These are phyloP conservation scores for Drosophila ustulata DNA, from an alignment of 2,888 invertebrate genomes.

Conservation along the genomic window DNA sequence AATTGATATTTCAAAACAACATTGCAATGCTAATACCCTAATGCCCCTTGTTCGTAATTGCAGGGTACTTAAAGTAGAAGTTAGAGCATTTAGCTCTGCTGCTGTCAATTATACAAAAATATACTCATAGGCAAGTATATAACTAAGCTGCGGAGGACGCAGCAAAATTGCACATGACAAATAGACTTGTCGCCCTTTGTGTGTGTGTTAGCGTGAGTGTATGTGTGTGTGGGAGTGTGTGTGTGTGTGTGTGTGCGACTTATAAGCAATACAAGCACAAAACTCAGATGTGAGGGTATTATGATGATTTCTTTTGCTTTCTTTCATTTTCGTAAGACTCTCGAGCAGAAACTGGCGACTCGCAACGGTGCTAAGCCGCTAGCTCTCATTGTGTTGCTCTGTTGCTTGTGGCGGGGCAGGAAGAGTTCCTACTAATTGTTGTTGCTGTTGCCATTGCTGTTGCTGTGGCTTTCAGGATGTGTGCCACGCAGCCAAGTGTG, in stretches of 20 bases:
- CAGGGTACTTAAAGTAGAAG: slow-evolving; percentile 45
- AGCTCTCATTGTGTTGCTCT: slow-evolving; percentile 36
- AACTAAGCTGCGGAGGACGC: slow-evolving; percentile 29
- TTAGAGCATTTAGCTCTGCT: slow-evolving; percentile 59
- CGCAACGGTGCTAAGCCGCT: slow-evolving; percentile 50
- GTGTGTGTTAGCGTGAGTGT: not conserved
- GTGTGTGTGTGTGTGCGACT: slow-evolving; percentile 26
- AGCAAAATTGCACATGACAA: slow-evolving; percentile 51
- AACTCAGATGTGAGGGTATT: slow-evolving; percentile 54
- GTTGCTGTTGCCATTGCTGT: slow-evolving; percentile 41
- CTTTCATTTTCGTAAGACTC: slow-evolving; percentile 47
- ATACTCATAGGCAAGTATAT: slow-evolving; percentile 51
- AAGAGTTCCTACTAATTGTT: slow-evolving; percentile 54
- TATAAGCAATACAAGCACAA: slow-evolving; percentile 20
- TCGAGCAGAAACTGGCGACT: slow-evolving; percentile 56
- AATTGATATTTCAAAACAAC: no score
- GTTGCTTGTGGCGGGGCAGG: not conserved
- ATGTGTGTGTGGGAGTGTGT: slow-evolving; percentile 15
- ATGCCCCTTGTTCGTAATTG: not conserved
- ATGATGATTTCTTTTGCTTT: slow-evolving; percentile 51
- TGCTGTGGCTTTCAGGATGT: slow-evolving; percentile 47
- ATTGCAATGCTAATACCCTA: not conserved
- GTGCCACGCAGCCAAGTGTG: slow-evolving; percentile 60
- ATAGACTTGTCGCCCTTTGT: slow-evolving; percentile 64
- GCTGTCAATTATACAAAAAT: slow-evolving; percentile 74